Evolutionary conservation across 2,888 invertebrate species (phyloP), one percentile per base, ranked within the genome.

Genomic region (Hesperia comma): DNA sequence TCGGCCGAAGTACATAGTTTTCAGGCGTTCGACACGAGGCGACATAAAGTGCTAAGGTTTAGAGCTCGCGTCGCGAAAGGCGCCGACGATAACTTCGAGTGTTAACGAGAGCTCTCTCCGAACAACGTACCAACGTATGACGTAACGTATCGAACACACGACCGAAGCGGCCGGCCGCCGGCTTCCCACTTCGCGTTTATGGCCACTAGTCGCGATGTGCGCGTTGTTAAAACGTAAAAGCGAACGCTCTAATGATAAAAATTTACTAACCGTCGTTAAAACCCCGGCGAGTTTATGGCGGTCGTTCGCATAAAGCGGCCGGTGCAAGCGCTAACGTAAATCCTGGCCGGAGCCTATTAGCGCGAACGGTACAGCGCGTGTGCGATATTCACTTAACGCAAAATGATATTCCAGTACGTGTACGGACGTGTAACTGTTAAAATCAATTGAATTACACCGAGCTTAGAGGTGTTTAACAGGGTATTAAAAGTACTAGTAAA

Each of bases 341-440:
- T 86, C 81, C 81, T 75, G 77, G 72, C 77, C 73, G 79, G 79
- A 82, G 84, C 84, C 82, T 87, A 94, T 94, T 94, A 93, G 93
- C 93, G 93, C 94, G 93, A 93, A 95, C 94, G 77, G 82, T 82
- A 83, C 79, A 72, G 74, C 70, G 75, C 75, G 78, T 73, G 72
- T 79, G 81, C 79, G 76, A 73, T 74, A 75, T 74, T 76, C 77
- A 79, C 79, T 79, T 78, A 75, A 79, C 77, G 79, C 56, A 58
- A 46, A n/a, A 57, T 58, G 53, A 63, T 79, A 79, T 56, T 63
- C 49, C 26, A 56, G 40, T 51, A 49, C 7, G 14, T 37, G n/a
- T 15, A 33, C 75, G 76, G 78, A 77, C 77, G 79, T 74, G 70
- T 74, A 83, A 81, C 81, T 77, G 81, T 83, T 80, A 81, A 82